Base-by-base conservation (phyloP, 2,888 invertebrate species). In the Harpagoxenus sublaevis region DNA sequence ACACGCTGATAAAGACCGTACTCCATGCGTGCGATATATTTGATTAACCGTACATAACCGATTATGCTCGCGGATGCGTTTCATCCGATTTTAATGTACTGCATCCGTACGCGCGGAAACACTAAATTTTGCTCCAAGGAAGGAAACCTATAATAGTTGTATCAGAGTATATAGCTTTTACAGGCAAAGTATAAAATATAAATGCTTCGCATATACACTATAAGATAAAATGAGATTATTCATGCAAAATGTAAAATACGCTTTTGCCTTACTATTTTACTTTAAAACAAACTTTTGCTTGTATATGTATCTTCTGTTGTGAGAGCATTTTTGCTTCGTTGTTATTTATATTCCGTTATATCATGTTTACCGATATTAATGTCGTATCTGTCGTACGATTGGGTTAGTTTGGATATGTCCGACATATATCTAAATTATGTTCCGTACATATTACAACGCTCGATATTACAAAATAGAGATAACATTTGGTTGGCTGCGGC, bases 401-500 rank as follows among this genome's bases (percentile, higher is more conserved):
- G 65, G 39, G 39, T 57, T 73, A 73, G 35, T 66, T 42, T 42
- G 28, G 28, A 42, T 66, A 18, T 23, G 31, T 57, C 15, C 10
- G 18, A 23, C 65, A 35, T 57, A 23, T 57, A 60, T 79, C 35
- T 60, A 60, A 70, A 79, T 79, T 60, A 71, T 60, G 23, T 57
- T 57, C 12, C 35, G 35, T 57, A 35, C 35, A 48, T 42, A 71
- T 60, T 70, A 48, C 9, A 48, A 71, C 15, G 23, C 12, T 31
- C 79, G 60, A 79, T 79, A 48, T 57, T 79, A 55, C 79, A 79
- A 79, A 79, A 79, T 60, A 15, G 79, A 79, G 79, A 70, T 60
- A 79, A 71, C 71, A 48, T 71, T 71, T 31, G 71, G 10, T 48
- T 60, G 57, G 70, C n/a, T 35, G 15, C 45, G 31, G 45, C 45